These are phyloP conservation scores for Sciurus carolinensis DNA, from an alignment of 2,797 vertebrate species.

Conservation along the genomic window DNA sequence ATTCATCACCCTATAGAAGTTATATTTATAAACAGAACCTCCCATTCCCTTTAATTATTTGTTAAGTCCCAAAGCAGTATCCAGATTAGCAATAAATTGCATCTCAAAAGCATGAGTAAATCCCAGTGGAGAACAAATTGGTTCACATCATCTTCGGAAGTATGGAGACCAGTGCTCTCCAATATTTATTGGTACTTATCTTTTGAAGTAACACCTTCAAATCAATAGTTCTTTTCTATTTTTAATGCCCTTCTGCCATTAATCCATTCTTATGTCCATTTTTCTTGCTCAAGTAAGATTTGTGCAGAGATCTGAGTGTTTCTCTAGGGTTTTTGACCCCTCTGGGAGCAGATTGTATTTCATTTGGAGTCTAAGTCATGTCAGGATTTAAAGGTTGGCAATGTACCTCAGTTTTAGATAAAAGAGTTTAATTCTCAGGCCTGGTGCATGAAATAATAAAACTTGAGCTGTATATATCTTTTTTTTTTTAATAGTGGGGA, in stretches of 20 bases:
- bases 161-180: constrained; percentile 65
- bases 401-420: constrained; percentile 44
- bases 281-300: constrained; percentile 85
- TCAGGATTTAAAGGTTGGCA: constrained; percentile 56
- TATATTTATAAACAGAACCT: constrained; percentile 62
- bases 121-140: constrained; percentile 72
- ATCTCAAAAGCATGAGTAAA: constrained; percentile 82
- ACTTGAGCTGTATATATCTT: constrained; percentile 43
- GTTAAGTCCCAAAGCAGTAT: constrained; percentile 78
- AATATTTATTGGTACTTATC: constrained; percentile 82
- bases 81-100: constrained; percentile 73
- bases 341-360: constrained; percentile 81
- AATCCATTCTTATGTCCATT: constrained; percentile 79
- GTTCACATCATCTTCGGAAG: constrained; percentile 72
- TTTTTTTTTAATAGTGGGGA: too few relatives aligned
- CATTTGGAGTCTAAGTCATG: constrained; percentile 73
- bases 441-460: constrained; percentile 56
- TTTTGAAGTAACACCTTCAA: constrained; percentile 82
- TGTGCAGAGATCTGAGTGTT: constrained; percentile 85
- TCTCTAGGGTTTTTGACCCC: constrained; percentile 69
- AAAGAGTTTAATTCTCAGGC: constrained; percentile 50
- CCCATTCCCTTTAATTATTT: constrained; percentile 74
- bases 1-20: constrained; percentile 18
- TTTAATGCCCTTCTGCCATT: constrained; percentile 88
- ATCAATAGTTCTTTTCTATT: constrained; percentile 90